Base-by-base conservation (phyloP, 2,888 invertebrate genomes). In the Drosophila merina region DNA sequence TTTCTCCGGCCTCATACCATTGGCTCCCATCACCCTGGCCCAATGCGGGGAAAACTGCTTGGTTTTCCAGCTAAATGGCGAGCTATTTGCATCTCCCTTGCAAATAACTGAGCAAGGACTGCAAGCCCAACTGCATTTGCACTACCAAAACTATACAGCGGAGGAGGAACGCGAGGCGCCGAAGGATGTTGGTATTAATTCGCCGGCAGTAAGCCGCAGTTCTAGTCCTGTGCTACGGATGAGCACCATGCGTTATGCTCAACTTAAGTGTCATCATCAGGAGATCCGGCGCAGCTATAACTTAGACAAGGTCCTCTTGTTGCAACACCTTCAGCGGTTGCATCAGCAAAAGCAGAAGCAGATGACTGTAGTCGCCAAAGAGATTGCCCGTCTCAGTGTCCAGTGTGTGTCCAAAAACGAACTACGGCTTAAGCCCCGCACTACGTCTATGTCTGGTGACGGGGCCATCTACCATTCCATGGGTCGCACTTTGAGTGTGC, bases 61-160 rank as follows among this genome's bases (percentile, higher is more conserved):
- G 78, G 95, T 98, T 80, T 97, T 98, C 91, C 95, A 96, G 92
- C 94, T 98, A 93, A 96, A 96, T 72, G 97, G 97, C 38, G 97
- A 97, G 3, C 96, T 94, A 87, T 98, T 97, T 90, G 95, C 96
- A 40, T 94, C 94, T 0, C 84, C 94, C 44, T 93, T 93, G 68
- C 77, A 87, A 51, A 85, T 91, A 30, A 88, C 81, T 20, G 79
- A 77, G 6, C 86, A 89, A 31, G 81, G 88, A 0, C 57, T 90
- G 50, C 77, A 87, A 4, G 75, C 80, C 42, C 89, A 89, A 58
- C 69, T 89, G 49, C 77, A 79, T 30, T 56, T 86, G 49, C 87
- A 86, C 55, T 90, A 89, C 51, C 76, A 84, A 44, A 80, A 82
- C 14, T 87, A 85, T 52, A 75, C 78, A 5, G 79, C 75, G 6